Evolutionary conservation across 2,113 vertebrate genomes (phyloP).

Genomic region (Lampris incognitus): DNA sequence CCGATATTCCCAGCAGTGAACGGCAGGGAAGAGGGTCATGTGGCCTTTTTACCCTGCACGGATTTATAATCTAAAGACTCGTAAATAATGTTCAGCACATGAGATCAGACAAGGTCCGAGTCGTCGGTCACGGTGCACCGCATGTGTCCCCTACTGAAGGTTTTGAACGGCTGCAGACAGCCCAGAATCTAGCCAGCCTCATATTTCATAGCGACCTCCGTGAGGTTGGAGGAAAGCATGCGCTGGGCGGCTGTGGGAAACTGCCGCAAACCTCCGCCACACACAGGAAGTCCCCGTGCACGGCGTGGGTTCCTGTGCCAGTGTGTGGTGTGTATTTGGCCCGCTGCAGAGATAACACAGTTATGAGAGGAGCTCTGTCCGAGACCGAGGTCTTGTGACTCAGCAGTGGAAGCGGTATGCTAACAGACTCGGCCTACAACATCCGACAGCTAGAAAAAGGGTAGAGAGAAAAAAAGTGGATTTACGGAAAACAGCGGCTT

Average conservation of each 20-base stretch:
- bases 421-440: constrained; percentile 1
- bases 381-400: constrained; percentile 53
- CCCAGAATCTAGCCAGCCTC: too few relatives aligned
- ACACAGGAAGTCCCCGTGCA: neutral
- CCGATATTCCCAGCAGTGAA: too few relatives aligned
- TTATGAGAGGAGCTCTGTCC: constrained; percentile 41
- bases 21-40: too few relatives aligned
- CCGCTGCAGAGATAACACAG: constrained; percentile 7
- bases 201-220: too few relatives aligned
- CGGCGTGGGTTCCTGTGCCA: constrained; percentile 10
- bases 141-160: too few relatives aligned
- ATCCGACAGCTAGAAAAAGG: neutral
- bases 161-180: too few relatives aligned
- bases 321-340: too few relatives aligned
- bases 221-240: constrained; percentile 10
- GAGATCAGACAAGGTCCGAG: too few relatives aligned
- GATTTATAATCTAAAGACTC: too few relatives aligned
- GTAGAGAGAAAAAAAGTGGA: neutral
- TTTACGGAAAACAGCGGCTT: neutral
- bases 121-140: too few relatives aligned
- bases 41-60: too few relatives aligned
- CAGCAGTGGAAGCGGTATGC: constrained; percentile 22
- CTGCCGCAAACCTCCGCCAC: neutral
- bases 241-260: neutral
- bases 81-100: too few relatives aligned